Evolutionary conservation across 2,797 vertebrate genomes (phyloP).

Genomic region (Sylvilagus floridanus): DNA sequence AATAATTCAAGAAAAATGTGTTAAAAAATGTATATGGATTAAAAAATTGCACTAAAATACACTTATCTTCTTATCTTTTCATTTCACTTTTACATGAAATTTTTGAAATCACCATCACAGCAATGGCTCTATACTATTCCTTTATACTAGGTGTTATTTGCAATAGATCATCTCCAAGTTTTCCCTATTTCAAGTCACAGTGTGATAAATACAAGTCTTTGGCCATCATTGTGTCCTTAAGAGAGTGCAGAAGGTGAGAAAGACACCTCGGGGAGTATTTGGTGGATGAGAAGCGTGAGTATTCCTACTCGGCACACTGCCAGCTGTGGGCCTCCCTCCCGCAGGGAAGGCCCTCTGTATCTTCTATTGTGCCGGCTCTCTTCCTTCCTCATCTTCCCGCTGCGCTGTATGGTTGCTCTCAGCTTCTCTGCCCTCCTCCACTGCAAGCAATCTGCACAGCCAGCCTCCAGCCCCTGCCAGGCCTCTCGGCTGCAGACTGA

Average conservation of each 20-base stretch:
- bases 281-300: too few relatives aligned
- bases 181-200: constrained; percentile 17
- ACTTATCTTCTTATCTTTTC: too few relatives aligned
- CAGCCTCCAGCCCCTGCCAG: neutral
- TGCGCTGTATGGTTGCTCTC: neutral
- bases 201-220: neutral
- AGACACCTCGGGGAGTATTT: neutral
- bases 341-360: neutral
- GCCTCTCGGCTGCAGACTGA: neutral
- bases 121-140: neutral
- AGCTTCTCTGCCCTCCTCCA: neutral
- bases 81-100: too few relatives aligned
- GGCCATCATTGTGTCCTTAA: neutral
- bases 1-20: too few relatives aligned
- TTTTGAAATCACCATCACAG: too few relatives aligned
- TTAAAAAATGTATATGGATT: too few relatives aligned
- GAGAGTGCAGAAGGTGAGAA: neutral
- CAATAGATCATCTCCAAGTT: neutral
- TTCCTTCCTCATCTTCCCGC: neutral
- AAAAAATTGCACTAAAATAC: too few relatives aligned
- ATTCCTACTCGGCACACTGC: neutral
- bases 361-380: neutral
- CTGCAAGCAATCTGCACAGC: neutral
- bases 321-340: neutral
- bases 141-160: neutral